These are phyloP conservation scores for Phoenicopterus ruber DNA, from an alignment of 2,113 vertebrate species.

Conservation along the genomic window DNA sequence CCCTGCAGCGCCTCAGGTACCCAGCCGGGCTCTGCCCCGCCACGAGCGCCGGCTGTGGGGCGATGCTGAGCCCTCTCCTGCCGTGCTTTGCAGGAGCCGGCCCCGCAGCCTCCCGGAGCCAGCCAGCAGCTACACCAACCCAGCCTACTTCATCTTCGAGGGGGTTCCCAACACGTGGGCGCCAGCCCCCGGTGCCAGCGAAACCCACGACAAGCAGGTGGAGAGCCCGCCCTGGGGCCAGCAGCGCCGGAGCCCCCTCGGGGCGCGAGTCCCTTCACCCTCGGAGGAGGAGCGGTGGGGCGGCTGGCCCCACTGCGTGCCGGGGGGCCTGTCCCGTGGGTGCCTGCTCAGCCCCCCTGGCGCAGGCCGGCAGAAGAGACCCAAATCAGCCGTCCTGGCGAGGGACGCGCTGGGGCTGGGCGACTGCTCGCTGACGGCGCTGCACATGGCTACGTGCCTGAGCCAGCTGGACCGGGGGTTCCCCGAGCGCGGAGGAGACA, in stretches of 20 bases:
- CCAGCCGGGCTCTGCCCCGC: rapidly evolving
- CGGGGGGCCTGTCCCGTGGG: background rate
- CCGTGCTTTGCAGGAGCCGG: slow-evolving; percentile 42
- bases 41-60: background rate
- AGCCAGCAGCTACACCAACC: slow-evolving; percentile 81
- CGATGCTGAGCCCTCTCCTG: background rate
- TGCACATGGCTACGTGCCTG: slow-evolving; percentile 75
- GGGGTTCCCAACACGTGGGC: slow-evolving; percentile 63
- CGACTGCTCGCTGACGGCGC: slow-evolving; percentile 79
- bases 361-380: background rate
- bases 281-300: background rate
- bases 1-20: background rate
- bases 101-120: slow-evolving; percentile 64
- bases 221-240: background rate
- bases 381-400: background rate
- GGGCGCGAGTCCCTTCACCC: rapidly evolving
- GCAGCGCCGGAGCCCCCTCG: background rate
- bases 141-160: slow-evolving; percentile 88
- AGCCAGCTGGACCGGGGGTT: slow-evolving; percentile 74
- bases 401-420: background rate
- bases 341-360: background rate
- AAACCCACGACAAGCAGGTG: background rate
- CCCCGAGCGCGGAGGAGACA: background rate
- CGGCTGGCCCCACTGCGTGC: background rate
- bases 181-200: rapidly evolving